Evolutionary conservation across 2,888 invertebrate genomes (phyloP).

Genomic region (Acrocera orbiculus): DNA sequence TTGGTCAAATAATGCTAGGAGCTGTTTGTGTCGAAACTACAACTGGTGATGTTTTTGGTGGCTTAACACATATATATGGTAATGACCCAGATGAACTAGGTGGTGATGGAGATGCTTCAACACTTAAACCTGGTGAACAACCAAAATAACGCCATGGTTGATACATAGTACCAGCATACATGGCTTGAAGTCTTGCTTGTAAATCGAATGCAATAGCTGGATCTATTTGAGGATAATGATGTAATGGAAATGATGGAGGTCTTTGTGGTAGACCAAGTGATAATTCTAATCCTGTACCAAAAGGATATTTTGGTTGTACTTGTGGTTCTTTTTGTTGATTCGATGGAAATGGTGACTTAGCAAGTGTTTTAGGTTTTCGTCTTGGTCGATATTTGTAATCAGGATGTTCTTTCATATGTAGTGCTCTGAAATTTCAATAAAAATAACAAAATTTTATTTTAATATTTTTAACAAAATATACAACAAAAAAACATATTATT

Average conservation of each 20-base stretch:
- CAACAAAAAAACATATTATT: too few relatives aligned
- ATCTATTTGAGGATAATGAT: slow-evolving; percentile 27
- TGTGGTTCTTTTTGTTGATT: slow-evolving; percentile 13
- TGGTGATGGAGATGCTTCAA: slow-evolving; percentile 30
- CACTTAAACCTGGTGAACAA: slow-evolving; percentile 25
- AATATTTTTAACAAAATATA: too few relatives aligned
- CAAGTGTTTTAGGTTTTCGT: slow-evolving; percentile 68
- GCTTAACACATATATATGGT: slow-evolving; percentile 22
- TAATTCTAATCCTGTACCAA: slow-evolving; percentile 26
- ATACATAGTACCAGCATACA: slow-evolving; percentile 30
- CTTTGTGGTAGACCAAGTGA: slow-evolving; percentile 24
- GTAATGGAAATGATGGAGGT: slow-evolving; percentile 15
- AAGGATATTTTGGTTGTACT: slow-evolving; percentile 23
- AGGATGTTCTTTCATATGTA: slow-evolving; percentile 87
- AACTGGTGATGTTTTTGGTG: slow-evolving; percentile 25
- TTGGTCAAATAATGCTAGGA: slow-evolving; percentile 32
- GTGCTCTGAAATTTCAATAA: slow-evolving; percentile 41
- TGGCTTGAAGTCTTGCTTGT: slow-evolving; percentile 29
- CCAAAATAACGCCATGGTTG: slow-evolving; percentile 31
- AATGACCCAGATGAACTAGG: slow-evolving; percentile 14
- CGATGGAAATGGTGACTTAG: slow-evolving; percentile 37
- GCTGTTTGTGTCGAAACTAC: slow-evolving; percentile 16
- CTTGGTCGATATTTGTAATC: slow-evolving; percentile 83
- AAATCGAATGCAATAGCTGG: slow-evolving; percentile 29
- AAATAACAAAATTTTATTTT: too few relatives aligned